These are phyloP conservation scores for Protomyctophum bolini DNA, from an alignment of 2,113 vertebrate genomes.

Conservation along the genomic window DNA sequence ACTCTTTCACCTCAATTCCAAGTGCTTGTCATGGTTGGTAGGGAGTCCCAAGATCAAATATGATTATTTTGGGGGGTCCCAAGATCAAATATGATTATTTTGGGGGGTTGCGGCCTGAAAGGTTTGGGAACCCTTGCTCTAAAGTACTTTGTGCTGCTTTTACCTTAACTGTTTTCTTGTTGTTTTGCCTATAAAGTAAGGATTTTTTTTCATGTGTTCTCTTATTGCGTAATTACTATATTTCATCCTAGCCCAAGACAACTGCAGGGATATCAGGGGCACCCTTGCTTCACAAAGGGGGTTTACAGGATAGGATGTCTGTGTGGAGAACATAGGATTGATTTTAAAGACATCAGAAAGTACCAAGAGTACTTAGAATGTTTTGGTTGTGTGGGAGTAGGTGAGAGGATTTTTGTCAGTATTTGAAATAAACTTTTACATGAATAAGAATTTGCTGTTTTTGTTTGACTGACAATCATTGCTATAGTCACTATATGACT, in stretches of 20 bases:
- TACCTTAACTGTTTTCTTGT: conserved; percentile 54
- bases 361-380: conserved; percentile 67
- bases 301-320: conserved; percentile 61
- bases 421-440: conserved; percentile 86
- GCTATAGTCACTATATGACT: too few species aligned
- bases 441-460: conserved; percentile 47
- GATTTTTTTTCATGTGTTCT: conserved; percentile 53
- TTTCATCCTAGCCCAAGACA: conserved; percentile 62
- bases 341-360: conserved; percentile 67
- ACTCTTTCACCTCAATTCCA: too few species aligned
- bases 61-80: too few species aligned
- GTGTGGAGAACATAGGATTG: conserved; percentile 54
- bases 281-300: conserved; percentile 53
- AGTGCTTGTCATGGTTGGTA: too few species aligned
- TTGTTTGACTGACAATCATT: background rate
- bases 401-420: conserved; percentile 76
- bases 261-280: conserved; percentile 68
- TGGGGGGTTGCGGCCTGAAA: too few species aligned
- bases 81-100: too few species aligned
- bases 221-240: conserved; percentile 49
- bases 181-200: conserved; percentile 52
- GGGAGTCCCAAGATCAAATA: too few species aligned
- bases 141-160: conserved; percentile 71
- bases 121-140: conserved; percentile 24
- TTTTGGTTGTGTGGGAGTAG: conserved; percentile 67